phyloP scores from a whole-genome alignment of 2,113 vertebrate genomes.

The Peromyscus californicus region DNA sequence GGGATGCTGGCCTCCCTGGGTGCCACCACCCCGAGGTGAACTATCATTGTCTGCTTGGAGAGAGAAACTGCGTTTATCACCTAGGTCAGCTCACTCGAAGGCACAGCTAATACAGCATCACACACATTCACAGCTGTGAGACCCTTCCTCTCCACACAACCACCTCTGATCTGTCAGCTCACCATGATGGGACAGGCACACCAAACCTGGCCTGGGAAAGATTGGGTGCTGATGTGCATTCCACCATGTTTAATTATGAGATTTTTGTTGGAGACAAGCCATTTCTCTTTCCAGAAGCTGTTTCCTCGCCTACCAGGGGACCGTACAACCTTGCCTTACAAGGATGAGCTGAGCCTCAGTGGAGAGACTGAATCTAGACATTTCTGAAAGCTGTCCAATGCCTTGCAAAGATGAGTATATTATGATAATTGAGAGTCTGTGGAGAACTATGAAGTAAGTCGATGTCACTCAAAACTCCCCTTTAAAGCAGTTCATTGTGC shows the following conservation, averaged over 20 bases:
- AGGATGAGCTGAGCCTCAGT: not conserved
- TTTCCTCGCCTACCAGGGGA: constrained; percentile 58
- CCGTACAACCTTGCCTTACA: not conserved
- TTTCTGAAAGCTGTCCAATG: not conserved
- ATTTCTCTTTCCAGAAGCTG: constrained; percentile 61
- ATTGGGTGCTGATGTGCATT: not conserved
- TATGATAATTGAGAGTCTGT: not conserved
- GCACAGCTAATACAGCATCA: not conserved
- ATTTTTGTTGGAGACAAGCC: constrained; percentile 4
- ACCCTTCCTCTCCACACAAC: not conserved
- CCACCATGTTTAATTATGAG: not conserved
- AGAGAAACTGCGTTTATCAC: not conserved
- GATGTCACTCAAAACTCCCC: constrained; percentile 53
- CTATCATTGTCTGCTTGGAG: not conserved
- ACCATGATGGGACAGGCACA: fast-evolving
- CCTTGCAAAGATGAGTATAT: not conserved
- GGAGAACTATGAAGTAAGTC: constrained; percentile 8
- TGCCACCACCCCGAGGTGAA: not conserved
- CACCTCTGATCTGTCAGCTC: not conserved
- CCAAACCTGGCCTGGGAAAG: not conserved
- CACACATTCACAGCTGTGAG: not conserved
- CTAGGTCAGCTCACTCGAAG: not conserved
- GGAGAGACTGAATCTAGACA: not conserved
- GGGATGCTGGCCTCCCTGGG: not conserved
- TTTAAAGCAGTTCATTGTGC: constrained; percentile 62